Evolutionary conservation across 2,113 vertebrate genomes (phyloP), one percentile per base, ranked within the genome.

Genomic region (Pseudopipra pipra): DNA sequence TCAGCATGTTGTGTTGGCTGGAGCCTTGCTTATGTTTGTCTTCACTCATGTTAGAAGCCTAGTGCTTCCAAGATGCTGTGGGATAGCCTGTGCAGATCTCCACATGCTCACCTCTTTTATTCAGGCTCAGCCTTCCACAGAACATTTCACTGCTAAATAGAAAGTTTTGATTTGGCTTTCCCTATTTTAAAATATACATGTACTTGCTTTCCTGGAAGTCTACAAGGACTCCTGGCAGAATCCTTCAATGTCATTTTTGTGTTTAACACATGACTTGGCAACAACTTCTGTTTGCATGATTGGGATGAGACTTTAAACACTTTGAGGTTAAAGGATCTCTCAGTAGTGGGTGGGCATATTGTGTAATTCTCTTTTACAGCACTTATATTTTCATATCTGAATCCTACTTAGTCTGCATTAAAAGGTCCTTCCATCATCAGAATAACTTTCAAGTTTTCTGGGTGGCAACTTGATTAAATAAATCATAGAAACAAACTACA

Each of bases 121-220:
- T 61, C 62, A 44, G 71, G 19, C 30, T 80, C 13, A 72, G 62
- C 49, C 37, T 73, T 95, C 41, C 62, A 91, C 28, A 77, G 74
- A 39, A 25, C 14, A 17, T 90, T 92, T 72, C 56, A 74, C 62
- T 74, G 87, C 78, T 94, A 86, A 93, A 77, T 94, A 67, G 68
- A 94, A 97, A 97, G 71, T 90, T 97, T 96, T 87, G 63, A 52
- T 93, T 95, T 96, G 95, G 70, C 94, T 96, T 95, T 94, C 63
- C 44, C 47, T 83, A 25, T 91, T 90, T 86, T 90, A 94, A 95
- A 96, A 88, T 80, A 93, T 61, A 93, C 39, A 92, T 89, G 73
- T 78, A 73, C 56, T 95, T 67, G 80, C 79, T 66, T 97, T 97
- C 87, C 90, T 97, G 87, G 94, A 97, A 96, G 58, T 82, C 72